Evolutionary conservation across 2,888 invertebrate species (phyloP).

Genomic region (Polydrusus pterygomalis): DNA sequence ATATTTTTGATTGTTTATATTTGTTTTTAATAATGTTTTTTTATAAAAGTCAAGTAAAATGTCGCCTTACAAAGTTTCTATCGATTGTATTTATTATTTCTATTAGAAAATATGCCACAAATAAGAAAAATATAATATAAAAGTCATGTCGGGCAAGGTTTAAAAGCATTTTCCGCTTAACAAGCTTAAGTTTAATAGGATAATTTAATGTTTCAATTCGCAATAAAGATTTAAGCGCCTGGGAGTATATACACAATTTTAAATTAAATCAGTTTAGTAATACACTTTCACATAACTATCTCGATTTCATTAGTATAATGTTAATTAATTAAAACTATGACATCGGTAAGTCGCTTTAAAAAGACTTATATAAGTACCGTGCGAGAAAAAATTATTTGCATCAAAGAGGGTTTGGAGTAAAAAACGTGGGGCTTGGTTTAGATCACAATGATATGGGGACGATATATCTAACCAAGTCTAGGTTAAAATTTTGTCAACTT

Average conservation of each 20-base stretch:
- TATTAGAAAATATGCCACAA: background rate
- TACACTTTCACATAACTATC: background rate
- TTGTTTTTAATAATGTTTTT: no score
- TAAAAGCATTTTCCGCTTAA: background rate
- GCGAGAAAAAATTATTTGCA: no score
- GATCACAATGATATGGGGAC: no score
- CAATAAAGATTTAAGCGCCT: conserved; percentile 6
- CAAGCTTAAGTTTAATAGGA: conserved; percentile 1
- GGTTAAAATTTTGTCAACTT: no score
- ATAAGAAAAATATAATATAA: background rate
- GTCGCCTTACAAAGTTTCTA: background rate
- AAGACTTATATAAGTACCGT: background rate
- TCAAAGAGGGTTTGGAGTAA: no score
- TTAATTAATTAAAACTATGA: background rate
- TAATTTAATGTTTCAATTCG: conserved; percentile 8
- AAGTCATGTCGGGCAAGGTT: background rate
- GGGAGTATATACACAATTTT: background rate
- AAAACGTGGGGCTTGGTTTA: no score
- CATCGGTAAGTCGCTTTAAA: background rate
- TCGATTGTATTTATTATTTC: background rate
- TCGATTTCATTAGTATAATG: background rate
- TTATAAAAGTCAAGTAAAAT: no score
- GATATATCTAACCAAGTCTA: no score
- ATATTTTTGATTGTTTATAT: no score
- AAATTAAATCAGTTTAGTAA: background rate